Evolutionary conservation across 2,113 vertebrate genomes (phyloP).

Genomic region (Campylomormyrus numenius): DNA sequence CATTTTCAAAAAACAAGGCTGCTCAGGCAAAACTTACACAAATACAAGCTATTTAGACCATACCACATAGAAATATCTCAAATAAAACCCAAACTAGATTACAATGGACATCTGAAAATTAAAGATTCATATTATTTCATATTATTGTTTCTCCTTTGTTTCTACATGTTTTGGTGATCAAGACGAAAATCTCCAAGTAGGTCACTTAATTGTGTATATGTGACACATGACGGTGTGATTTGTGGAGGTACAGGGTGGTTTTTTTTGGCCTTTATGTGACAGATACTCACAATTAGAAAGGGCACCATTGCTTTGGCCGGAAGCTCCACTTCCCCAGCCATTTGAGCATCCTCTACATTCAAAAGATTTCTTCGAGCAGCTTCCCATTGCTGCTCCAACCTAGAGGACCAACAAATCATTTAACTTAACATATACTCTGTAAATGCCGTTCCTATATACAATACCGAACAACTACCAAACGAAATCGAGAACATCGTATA

Average conservation of each 20-base stretch:
- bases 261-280: neutral
- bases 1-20: neutral
- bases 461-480: neutral
- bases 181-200: neutral
- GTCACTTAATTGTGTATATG: neutral
- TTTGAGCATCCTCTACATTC: slow-evolving; percentile 37
- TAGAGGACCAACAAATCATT: slow-evolving; percentile 20
- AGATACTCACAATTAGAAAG: slow-evolving; percentile 47
- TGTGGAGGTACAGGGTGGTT: neutral
- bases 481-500: neutral
- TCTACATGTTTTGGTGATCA: neutral
- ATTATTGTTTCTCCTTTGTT: neutral
- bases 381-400: slow-evolving; percentile 49
- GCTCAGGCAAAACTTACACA: neutral
- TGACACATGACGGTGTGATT: neutral
- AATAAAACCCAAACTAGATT: neutral
- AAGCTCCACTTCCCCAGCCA: slow-evolving; percentile 36
- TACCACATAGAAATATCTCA: neutral
- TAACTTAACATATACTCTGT: neutral
- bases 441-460: neutral
- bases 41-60: neutral
- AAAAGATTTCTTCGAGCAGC: slow-evolving; percentile 32
- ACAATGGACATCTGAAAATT: neutral
- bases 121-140: neutral
- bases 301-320: slow-evolving; percentile 29